Evolutionary conservation across 2,888 invertebrate species (phyloP).

Genomic region (Protonemura montana): DNA sequence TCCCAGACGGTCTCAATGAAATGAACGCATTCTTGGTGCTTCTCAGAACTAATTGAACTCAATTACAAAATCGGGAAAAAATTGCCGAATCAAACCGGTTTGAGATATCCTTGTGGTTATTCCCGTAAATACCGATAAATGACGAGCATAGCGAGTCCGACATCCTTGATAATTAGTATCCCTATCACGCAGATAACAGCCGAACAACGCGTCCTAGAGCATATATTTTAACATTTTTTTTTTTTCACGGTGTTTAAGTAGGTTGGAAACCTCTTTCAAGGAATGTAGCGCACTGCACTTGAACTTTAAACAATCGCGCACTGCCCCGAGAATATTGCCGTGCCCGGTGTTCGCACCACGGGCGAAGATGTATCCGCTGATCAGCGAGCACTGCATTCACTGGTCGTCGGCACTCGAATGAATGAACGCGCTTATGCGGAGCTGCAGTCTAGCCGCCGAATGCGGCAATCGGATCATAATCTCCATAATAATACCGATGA

Average conservation of each 20-base stretch:
- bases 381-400: neutral
- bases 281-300: neutral
- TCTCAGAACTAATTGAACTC: neutral
- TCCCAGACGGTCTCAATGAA: neutral
- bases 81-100: neutral
- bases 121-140: neutral
- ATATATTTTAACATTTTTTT: too few relatives aligned
- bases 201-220: neutral
- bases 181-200: neutral
- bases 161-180: neutral
- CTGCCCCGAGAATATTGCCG: neutral
- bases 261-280: neutral
- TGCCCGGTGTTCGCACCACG: neutral
- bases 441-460: neutral
- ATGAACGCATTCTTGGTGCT: neutral
- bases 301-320: neutral
- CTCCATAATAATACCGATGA: conserved; percentile 4
- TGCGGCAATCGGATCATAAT: neutral
- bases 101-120: neutral
- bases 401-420: neutral
- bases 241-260: too few relatives aligned
- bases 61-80: neutral
- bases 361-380: neutral
- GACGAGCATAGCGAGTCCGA: neutral
- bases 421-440: neutral